Base-by-base conservation (phyloP, 2,113 vertebrate genomes). In the Oenanthe oenanthe region DNA sequence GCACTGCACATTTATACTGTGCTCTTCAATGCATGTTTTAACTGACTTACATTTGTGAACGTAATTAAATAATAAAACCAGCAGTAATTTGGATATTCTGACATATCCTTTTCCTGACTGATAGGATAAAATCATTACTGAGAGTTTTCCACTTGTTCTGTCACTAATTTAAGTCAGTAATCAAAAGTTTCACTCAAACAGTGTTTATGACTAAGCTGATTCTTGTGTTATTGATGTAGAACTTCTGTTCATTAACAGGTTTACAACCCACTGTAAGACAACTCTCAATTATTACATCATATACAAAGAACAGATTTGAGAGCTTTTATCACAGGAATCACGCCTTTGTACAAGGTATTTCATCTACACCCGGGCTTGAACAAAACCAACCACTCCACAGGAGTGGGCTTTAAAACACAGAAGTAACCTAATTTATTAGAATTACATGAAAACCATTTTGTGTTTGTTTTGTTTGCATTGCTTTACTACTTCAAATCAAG, bases 1-100 rank as follows among this genome's bases (percentile, higher is more conserved):
- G 40, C 12, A 47, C 25, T 25, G 10, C 5, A 26, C 0, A 0
- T 56, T 87, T n/a, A 38, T 15, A 72, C 1, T 6, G 8, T 6
- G 28, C 53, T 48, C 21, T 50, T 74, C 15, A 53, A 43, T 1
- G 2, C 3, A 4, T 18, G 38, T 45, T 72, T 66, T 57, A 58
- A 68, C 21, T 40, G 75, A 40, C 13, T n/a, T 51, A 54, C 0
- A 62, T 32, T 51, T 21, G 20, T 36, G 43, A 78, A 32, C 3
- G 17, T 17, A 60, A 62, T 45, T 40, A 48, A 85, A 51, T 18
- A 91, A 71, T 31, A 85, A 88, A 88, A 43, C 16, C 18, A 84
- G n/a, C 14, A 90, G 71, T 57, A 25, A 61, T 67, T 61, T 75
- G 34, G 17, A 24, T 56, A 57, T 68, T 81, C 61, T 87, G 31